Percentiles rank a stretch among this genome's conserved stretches.
phyloP scores from a whole-genome alignment of 2,888 invertebrate species.

The Diplolepis rosae region DNA sequence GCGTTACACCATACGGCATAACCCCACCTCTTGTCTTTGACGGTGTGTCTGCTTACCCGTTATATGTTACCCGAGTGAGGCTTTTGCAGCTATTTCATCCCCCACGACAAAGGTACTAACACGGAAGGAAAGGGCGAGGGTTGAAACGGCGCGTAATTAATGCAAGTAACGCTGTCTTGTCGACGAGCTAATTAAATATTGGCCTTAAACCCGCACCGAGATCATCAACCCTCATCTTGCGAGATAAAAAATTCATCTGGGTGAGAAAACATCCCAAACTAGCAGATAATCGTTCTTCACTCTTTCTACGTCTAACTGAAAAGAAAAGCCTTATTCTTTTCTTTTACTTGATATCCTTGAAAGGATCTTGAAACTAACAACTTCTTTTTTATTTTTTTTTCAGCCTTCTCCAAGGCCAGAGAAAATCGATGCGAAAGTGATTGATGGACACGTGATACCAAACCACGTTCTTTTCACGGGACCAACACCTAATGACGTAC shows the following conservation, averaged over 20 bases:
- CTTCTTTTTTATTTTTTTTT: constrained; percentile 51
- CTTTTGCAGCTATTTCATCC: constrained; percentile 33
- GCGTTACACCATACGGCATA: constrained; percentile 23
- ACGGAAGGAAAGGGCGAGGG: constrained; percentile 44
- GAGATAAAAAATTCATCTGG: not conserved
- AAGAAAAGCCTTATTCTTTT: not conserved
- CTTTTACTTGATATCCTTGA: not conserved
- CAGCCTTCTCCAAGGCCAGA: constrained; percentile 82
- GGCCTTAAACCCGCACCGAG: constrained; percentile 40
- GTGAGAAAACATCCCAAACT: not conserved
- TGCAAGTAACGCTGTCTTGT: constrained; percentile 47
- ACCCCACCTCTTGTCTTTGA: constrained; percentile 46
- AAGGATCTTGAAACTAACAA: not conserved
- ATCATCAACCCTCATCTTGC: not conserved
- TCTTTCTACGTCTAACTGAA: not conserved
- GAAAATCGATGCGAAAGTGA: constrained; percentile 87
- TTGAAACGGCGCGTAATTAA: constrained; percentile 56
- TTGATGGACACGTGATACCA: constrained; percentile 93
- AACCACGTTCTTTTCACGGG: constrained; percentile 90
- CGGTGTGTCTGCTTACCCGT: constrained; percentile 42
- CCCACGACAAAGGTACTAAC: constrained; percentile 37
- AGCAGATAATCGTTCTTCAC: not conserved
- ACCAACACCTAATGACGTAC: constrained; percentile 83
- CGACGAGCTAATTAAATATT: constrained; percentile 60
- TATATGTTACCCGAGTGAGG: constrained; percentile 46